phyloP scores from a whole-genome alignment of 1,140 invertebrate genomes.

The Diorhabda sublineata region DNA sequence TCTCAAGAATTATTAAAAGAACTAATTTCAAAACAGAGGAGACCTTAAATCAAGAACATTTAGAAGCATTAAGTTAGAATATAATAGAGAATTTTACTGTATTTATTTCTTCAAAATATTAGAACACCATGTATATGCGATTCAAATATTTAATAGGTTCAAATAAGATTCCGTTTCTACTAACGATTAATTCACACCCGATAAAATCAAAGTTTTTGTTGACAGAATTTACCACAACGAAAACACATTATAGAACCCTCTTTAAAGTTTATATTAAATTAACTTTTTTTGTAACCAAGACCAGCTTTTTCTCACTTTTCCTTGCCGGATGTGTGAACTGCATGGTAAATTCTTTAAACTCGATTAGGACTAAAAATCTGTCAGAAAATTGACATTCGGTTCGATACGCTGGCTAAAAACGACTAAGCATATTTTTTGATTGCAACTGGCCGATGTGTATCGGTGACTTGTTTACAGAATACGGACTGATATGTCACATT shows the following conservation, averaged over 20 bases:
- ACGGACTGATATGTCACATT: slow-evolving; percentile 35
- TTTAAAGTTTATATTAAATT: too few species aligned
- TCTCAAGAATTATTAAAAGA: too few species aligned
- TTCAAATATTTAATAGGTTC: too few species aligned
- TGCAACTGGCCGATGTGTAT: slow-evolving; percentile 17
- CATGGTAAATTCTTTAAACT: slow-evolving; percentile 22
- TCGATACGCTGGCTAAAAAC: slow-evolving; percentile 29
- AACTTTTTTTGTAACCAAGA: neutral
- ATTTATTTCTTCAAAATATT: too few species aligned
- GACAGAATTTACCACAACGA: neutral
- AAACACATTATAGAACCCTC: too few species aligned
- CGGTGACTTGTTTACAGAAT: slow-evolving; percentile 30
- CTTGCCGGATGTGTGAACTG: slow-evolving; percentile 26
- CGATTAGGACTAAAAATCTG: slow-evolving; percentile 27
- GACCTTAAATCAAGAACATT: too few species aligned
- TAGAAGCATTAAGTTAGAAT: too few species aligned
- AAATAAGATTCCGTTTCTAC: too few species aligned
- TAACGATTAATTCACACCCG: neutral
- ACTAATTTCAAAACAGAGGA: too few species aligned
- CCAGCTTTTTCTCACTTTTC: slow-evolving; percentile 17
- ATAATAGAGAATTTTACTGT: too few species aligned
- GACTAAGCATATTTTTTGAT: slow-evolving; percentile 22
- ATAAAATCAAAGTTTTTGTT: neutral
- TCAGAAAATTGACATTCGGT: slow-evolving; percentile 24
- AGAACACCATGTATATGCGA: too few species aligned